Base-by-base conservation (phyloP, 2,113 vertebrate species). In the Leiothrix lutea region DNA sequence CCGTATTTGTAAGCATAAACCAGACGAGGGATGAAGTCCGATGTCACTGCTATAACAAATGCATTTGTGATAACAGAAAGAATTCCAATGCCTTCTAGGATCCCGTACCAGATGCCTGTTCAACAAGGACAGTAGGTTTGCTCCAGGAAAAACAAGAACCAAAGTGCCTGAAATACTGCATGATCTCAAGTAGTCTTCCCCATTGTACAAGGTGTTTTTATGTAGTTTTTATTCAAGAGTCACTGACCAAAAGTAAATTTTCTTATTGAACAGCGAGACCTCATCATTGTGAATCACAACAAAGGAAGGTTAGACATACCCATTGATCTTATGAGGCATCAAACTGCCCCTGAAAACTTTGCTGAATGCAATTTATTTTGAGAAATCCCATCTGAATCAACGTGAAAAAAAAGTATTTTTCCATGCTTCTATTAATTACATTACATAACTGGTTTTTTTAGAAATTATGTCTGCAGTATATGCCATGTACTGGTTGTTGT, bases 11-110 rank as follows among this genome's bases (percentile, higher is more conserved):
- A 99, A 60, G 98, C 98, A 58, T 99, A 99, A 90, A 99, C 99
- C 80, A 99, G 98, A 47, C 99, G 99, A 90, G 99, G 99, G 94
- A 99, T 99, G 92, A 99, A 99, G 97, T 99, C 99, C 2, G 99
- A 99, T 45, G 99, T 99, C 84, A 99, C 98, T 5, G 99, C 99
- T 86, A 99, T 99, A 91, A 99, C 99, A 92, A 99, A 99, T 31
- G 99, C 99, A 38, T 99, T 99, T 91, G 99, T 99, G 95, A 99
- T 99, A 75, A 99, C 99, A 3, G 99, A 99, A 74, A 99, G 97
- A 94, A 99, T 99, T 81, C 99, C 99, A 31, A 99, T 99, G 80
- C 99, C 99, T 97, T 99, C 99, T 81, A 99, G 97, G 93, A 99
- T 99, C 67, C 98, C 98, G 2, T 99, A 99, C 99, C 99, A 99